Base-by-base conservation (phyloP, 1,140 invertebrate species). In the Macrocentrus cingulum region DNA sequence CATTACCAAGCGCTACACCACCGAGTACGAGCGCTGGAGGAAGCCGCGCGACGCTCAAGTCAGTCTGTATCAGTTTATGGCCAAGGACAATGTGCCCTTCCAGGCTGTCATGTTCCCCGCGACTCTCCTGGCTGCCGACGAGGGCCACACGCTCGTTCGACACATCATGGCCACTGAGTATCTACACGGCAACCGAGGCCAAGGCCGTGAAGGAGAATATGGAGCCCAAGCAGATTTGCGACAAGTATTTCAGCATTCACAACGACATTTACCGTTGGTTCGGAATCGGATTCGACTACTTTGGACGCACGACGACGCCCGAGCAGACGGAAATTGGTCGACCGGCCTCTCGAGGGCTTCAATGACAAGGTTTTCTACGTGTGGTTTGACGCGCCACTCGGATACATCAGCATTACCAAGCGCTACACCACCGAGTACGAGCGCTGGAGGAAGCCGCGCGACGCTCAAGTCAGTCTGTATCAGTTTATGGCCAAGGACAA, bases 401-500 rank as follows among this genome's bases (percentile, higher is more conserved):
- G 97, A 1, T 99, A 99, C 76, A 81, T 99, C 44, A 99, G 97
- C 59, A 99, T 99, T 69, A 98, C 95, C 1, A 91, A 95, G 59
- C 83, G 84, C 42, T 96, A 98, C 62, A 96, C 91, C 0, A 83
- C 84, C 34, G 82, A 98, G n/a, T 98, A 95, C 85, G 84, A 91
- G 68, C 84, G 91, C 67, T 99, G 98, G 98, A 99, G 98, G 98
- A 91, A 91, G 68, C 87, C 88, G 1, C 70, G 80, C 8, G 83
- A 85, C n/a, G 75, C 83, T 0, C 72, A 94, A 69, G 88, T 99
- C 4, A 86, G 89, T 56, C 80, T 96, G 23, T 98, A 91, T 75
- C 92, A 99, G 70, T 99, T 99, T 75, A 97, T 99, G 90, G 97
- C 94, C 0, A 99, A 99, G 79, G 98, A 99, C 80, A 99, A 99